These are phyloP conservation scores for Casuarius casuarius DNA, from an alignment of 2,113 vertebrate genomes.

Conservation along the genomic window DNA sequence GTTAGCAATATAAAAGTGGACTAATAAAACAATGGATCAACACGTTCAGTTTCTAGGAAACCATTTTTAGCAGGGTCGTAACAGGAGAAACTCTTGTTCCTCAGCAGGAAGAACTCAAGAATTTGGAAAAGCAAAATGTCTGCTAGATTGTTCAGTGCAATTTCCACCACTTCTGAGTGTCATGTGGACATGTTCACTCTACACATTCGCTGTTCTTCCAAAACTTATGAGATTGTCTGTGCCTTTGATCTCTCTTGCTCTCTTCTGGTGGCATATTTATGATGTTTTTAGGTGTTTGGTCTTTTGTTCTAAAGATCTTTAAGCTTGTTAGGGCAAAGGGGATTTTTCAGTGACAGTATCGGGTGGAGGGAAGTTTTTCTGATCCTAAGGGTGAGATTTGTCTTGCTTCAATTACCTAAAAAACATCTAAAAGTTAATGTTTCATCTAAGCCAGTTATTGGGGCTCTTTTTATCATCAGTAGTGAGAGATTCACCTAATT, in stretches of 20 bases:
- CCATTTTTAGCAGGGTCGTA: neutral
- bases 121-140: neutral
- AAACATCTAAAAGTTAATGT: neutral
- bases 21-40: neutral
- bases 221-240: neutral
- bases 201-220: neutral
- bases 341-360: neutral
- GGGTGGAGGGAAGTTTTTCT: neutral
- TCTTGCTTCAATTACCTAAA: neutral
- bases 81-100: neutral
- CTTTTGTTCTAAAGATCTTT: neutral
- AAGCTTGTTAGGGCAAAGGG: neutral
- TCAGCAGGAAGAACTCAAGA: neutral
- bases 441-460: neutral
- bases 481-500: neutral
- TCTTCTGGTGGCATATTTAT: neutral
- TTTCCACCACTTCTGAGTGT: neutral
- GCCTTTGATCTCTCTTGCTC: neutral
- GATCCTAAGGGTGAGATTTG: neutral
- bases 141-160: neutral
- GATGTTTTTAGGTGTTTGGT: neutral
- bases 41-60: neutral
- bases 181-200: neutral
- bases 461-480: neutral
- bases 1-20: neutral